Percentiles rank a stretch among this genome's conserved stretches.
These are phyloP conservation scores for Gambusia holbrooki DNA, from an alignment of 2,113 vertebrate species.

Conservation along the genomic window DNA sequence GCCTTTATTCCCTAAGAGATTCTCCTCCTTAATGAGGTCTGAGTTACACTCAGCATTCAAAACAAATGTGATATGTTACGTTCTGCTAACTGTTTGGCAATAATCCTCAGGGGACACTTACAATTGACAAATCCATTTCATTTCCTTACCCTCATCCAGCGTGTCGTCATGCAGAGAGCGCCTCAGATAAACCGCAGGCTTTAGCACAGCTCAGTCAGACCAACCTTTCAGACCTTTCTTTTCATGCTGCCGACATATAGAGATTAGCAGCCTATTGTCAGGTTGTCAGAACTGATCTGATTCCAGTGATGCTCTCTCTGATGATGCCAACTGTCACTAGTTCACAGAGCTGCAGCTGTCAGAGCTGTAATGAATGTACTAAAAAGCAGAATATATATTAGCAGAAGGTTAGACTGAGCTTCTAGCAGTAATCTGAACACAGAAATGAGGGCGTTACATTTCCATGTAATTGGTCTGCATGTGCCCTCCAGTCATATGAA, in stretches of 20 bases:
- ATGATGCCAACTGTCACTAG: conserved; percentile 24
- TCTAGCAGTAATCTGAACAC: conserved; percentile 3
- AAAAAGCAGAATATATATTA: conserved; percentile 12
- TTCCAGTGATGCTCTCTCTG: conserved; percentile 26
- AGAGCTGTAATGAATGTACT: neutral
- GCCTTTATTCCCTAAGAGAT: neutral
- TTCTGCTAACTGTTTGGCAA: conserved; percentile 33
- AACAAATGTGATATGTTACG: neutral
- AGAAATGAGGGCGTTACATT: conserved; percentile 8
- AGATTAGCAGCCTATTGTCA: conserved; percentile 59
- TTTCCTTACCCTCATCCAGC: conserved; percentile 24
- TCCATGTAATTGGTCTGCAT: conserved; percentile 8
- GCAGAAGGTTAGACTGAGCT: conserved; percentile 8
- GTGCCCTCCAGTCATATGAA: conserved; percentile 8
- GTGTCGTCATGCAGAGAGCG: conserved; percentile 13
- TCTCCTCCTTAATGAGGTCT: conserved; percentile 1
- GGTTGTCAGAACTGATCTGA: conserved; percentile 63
- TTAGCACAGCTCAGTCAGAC: conserved; percentile 47
- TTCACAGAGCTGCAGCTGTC: conserved; percentile 6
- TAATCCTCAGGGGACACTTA: conserved; percentile 46
- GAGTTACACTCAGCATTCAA: neutral
- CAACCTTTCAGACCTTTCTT: conserved; percentile 46
- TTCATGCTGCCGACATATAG: conserved; percentile 35
- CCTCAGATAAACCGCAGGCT: conserved; percentile 36
- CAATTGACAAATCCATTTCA: conserved; percentile 55